Conservation (phyloP, 2,797 vertebrate genomes). For the Macroramphosus scolopax region DNA sequence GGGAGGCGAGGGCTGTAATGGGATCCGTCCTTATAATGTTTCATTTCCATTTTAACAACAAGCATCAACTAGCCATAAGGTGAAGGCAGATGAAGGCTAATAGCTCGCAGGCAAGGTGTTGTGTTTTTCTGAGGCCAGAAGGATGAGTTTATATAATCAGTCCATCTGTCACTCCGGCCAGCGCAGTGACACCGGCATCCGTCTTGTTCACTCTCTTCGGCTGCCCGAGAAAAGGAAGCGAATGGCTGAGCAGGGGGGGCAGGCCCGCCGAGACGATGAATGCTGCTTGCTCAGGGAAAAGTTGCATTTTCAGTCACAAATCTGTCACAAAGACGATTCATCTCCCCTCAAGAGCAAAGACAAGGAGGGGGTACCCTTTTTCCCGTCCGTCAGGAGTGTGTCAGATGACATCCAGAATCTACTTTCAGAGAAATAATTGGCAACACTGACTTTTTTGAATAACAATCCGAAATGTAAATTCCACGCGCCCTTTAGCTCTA, state of each 20-base stretch:
- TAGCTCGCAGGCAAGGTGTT: slow-evolving; percentile 53
- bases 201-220: slow-evolving; percentile 56
- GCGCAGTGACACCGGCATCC: slow-evolving; percentile 61
- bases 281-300: slow-evolving; percentile 64
- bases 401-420: slow-evolving; percentile 22
- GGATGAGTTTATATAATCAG: slow-evolving; percentile 69
- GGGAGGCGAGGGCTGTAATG: slow-evolving; percentile 26
- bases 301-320: slow-evolving; percentile 47
- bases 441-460: no score
- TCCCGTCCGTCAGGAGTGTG: slow-evolving; percentile 9
- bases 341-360: slow-evolving; percentile 17
- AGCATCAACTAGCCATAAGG: slow-evolving; percentile 38
- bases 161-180: slow-evolving; percentile 71
- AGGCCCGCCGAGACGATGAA: slow-evolving; percentile 44
- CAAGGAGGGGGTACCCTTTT: no score
- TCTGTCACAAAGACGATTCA: slow-evolving; percentile 42
- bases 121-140: slow-evolving; percentile 53
- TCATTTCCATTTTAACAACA: slow-evolving; percentile 34
- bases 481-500: slow-evolving; percentile 16
- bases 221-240: slow-evolving; percentile 41
- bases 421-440: no score
- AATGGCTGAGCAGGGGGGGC: slow-evolving; percentile 38
- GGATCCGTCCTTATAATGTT: slow-evolving; percentile 20
- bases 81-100: slow-evolving; percentile 57
- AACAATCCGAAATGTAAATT: no score